Evolutionary conservation across 2,113 vertebrate genomes (phyloP).

Genomic region (Macquaria australasica): DNA sequence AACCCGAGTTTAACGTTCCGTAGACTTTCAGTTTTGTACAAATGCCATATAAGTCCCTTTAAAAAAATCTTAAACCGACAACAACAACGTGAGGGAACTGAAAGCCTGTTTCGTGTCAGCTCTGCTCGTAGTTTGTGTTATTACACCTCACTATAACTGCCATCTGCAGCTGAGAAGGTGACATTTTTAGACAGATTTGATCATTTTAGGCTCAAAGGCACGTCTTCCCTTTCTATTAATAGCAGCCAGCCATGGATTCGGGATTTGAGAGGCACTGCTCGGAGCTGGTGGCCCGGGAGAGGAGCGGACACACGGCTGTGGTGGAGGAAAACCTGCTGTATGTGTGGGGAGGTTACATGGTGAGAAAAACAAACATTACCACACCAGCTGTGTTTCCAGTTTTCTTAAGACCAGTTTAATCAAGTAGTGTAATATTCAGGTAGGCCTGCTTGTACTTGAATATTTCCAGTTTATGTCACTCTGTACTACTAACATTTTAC

Average conservation of each 20-base stretch:
- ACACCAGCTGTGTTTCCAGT: neutral
- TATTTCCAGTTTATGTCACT: too few relatives aligned
- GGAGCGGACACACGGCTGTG: conserved; percentile 94
- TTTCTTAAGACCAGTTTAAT: neutral
- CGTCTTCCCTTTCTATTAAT: neutral
- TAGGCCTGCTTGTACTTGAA: too few relatives aligned
- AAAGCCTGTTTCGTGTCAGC: neutral
- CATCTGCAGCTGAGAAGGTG: neutral
- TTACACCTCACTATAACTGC: too few relatives aligned
- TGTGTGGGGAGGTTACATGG: conserved; percentile 96
- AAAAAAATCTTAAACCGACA: too few relatives aligned
- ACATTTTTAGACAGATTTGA: conserved; percentile 25
- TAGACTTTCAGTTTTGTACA: neutral
- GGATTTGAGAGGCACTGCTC: conserved; percentile 75
- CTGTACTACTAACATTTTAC: neutral
- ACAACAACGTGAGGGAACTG: accelerated
- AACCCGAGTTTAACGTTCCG: neutral
- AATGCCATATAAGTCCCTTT: too few relatives aligned
- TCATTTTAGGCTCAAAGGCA: conserved; percentile 3
- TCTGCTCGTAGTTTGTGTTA: neutral
- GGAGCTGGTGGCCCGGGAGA: conserved; percentile 90
- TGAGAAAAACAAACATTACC: conserved; percentile 77
- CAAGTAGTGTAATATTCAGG: too few relatives aligned
- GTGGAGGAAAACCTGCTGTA: conserved; percentile 89
- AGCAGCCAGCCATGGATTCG: conserved; percentile 64